phyloP scores from a whole-genome alignment of 2,888 invertebrate genomes.

The Mythimna pallens region DNA sequence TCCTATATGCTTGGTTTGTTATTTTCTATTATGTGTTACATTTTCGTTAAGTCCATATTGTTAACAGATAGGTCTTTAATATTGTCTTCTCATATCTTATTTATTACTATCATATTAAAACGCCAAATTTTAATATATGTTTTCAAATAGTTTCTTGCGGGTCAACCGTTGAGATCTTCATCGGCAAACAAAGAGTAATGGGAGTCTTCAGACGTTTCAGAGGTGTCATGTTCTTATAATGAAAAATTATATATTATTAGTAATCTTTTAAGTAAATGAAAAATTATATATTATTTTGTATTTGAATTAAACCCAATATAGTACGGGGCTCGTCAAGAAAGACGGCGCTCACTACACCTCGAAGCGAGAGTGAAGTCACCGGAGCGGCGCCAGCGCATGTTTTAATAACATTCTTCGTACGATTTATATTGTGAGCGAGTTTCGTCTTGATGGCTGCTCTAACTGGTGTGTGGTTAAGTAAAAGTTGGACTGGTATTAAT shows the following conservation, averaged over 20 bases:
- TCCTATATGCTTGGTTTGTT: not conserved
- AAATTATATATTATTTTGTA: too few species aligned
- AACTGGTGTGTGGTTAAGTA: conserved; percentile 36
- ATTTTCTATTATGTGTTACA: not conserved
- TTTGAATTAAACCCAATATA: not conserved
- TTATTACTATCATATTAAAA: too few species aligned
- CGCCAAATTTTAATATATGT: too few species aligned
- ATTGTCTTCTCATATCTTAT: too few species aligned
- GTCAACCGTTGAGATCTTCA: too few species aligned
- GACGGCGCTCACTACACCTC: conserved; percentile 34
- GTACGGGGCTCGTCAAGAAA: not conserved
- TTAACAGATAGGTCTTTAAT: not conserved
- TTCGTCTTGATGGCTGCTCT: conserved; percentile 43
- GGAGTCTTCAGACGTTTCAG: too few species aligned
- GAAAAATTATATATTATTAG: too few species aligned
- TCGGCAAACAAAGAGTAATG: too few species aligned
- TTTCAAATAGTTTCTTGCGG: not conserved
- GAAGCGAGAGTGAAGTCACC: conserved; percentile 60
- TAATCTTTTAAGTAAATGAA: too few species aligned
- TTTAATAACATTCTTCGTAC: conserved; percentile 64
- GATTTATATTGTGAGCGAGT: conserved; percentile 55
- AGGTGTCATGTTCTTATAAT: too few species aligned
- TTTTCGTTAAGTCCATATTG: not conserved
- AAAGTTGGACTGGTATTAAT: conserved; percentile 30
- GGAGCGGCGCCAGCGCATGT: conserved; percentile 55